Base-by-base conservation (phyloP, 2,888 invertebrate species). In the Andrena bicolor region DNA sequence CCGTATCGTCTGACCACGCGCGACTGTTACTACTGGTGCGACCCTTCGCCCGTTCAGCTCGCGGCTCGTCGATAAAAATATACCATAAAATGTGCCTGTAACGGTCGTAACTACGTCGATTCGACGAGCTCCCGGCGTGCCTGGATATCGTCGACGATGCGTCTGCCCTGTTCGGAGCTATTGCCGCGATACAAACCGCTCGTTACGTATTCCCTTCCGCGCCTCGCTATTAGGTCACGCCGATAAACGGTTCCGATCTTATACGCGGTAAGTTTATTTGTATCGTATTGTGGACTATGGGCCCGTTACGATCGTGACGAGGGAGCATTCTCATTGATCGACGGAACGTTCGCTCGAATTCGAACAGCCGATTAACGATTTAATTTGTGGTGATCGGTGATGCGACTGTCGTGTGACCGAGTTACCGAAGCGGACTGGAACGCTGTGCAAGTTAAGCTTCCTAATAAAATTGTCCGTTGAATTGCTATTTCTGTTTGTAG, bases 31-130 rank as follows among this genome's bases (percentile, higher is more conserved):
- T 86, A 90, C 89, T 89, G 77, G 20, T 76, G 63, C 80, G 82
- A 72, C 68, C 74, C 78, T 85, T 56, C 66, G 77, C 53, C 71
- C 83, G 84, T 85, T 84, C 82, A 65, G 71, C 76, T 77, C 78
- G 73, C 83, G 77, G 83, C 81, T 83, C 63, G 81, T 83, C 86
- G 87, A 89, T 89, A 87, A 89, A 87, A 90, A 85, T 82, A 77
- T 87, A 83, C 85, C 83, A 89, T 88, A 90, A 90, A 89, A 84
- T 73, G 83, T 77, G 35, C 65, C 78, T 74, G 80, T 86, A 86
- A 88, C 84, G 86, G 80, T 82, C 88, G 88, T 86, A 87, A 88
- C 88, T 76, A 76, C 80, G 79, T 88, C 82, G 90, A 88, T 76
- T 86, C 83, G 74, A 74, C 75, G 76, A 58, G 58, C 76, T 66